phyloP scores from a whole-genome alignment of 2,797 vertebrate species.

The Hemibagrus guttatus region DNA sequence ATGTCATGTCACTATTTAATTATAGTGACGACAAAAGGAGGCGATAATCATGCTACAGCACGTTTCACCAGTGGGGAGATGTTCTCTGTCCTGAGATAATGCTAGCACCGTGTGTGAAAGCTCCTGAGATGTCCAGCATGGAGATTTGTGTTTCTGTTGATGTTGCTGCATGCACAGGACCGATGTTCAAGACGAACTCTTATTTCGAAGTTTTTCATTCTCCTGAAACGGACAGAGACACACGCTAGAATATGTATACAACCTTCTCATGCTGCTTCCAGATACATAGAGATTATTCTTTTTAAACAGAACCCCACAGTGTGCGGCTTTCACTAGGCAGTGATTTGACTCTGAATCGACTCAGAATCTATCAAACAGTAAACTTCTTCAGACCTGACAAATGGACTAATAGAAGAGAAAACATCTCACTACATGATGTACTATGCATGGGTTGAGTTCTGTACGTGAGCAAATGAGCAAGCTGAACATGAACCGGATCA shows the following conservation, averaged over 20 bases:
- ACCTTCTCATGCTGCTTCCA: not conserved
- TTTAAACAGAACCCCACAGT: not conserved
- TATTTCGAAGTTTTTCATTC: slow-evolving; percentile 35
- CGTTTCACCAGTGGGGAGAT: not conserved
- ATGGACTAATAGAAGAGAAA: not conserved
- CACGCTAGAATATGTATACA: no score
- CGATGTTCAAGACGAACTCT: slow-evolving; percentile 2
- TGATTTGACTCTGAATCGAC: not conserved
- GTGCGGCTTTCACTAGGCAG: not conserved
- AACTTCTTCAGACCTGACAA: not conserved
- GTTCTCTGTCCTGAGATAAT: not conserved
- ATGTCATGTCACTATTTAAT: not conserved
- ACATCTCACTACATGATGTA: no score
- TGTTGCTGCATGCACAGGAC: not conserved
- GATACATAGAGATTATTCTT: not conserved
- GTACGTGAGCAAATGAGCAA: no score
- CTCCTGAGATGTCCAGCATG: slow-evolving; percentile 11
- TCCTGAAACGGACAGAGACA: slow-evolving; percentile 23
- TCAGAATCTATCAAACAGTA: not conserved
- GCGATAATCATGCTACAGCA: not conserved
- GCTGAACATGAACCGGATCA: not conserved
- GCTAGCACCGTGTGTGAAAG: not conserved
- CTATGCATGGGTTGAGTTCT: no score
- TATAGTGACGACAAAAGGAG: no score
- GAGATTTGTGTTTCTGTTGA: not conserved